Evolutionary conservation across 2,113 vertebrate genomes (phyloP), one percentile per base, ranked within the genome.

Genomic region (Lipophrys pholis): DNA sequence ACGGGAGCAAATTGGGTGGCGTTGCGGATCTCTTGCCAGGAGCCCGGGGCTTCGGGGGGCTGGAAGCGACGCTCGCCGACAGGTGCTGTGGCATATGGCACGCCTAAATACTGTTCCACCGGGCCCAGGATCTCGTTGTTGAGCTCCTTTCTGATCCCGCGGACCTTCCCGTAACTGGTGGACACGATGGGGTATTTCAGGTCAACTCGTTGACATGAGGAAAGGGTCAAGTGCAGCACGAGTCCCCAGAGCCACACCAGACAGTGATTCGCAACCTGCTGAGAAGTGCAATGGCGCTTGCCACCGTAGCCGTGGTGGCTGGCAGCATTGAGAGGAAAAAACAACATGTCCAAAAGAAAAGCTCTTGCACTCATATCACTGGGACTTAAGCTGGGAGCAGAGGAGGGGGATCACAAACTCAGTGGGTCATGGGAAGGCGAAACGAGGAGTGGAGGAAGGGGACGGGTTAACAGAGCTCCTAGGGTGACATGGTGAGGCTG

Each of bases 71-170:
- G 93, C 78, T 95, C 95, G 0, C 96, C 96, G 2, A 96, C 51
- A 6, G 96, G 95, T 0, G 96, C 93, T 0, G 96, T 96, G 89
- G 96, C 96, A 8, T 96, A 97, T 3, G 96, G 96, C 75, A 97
- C 95, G 6, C 96, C 96, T 85, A 97, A 78, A 84, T 93, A 97
- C 88, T 96, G 96, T 73, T 96, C 95, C 59, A 97, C 96, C 0
- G 96, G 96, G 35, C 96, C 96, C 68, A 97, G 91, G 88, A 97
- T 96, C 89, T 97, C 96, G 67, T 95, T 97, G 92, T 94, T 96
- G 63, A 96, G 94, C 56, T 97, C 96, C 42, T 94, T 96, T 43
- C 93, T 91, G 65, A 97, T 88, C 0, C 96, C 96, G 0, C 96
- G 95, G 16, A 97, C 81, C 81, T 95, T 95, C 63, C 96, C 96